These are phyloP conservation scores for Pardosa pseudoannulata DNA, from an alignment of 2,888 invertebrate genomes.

Conservation along the genomic window DNA sequence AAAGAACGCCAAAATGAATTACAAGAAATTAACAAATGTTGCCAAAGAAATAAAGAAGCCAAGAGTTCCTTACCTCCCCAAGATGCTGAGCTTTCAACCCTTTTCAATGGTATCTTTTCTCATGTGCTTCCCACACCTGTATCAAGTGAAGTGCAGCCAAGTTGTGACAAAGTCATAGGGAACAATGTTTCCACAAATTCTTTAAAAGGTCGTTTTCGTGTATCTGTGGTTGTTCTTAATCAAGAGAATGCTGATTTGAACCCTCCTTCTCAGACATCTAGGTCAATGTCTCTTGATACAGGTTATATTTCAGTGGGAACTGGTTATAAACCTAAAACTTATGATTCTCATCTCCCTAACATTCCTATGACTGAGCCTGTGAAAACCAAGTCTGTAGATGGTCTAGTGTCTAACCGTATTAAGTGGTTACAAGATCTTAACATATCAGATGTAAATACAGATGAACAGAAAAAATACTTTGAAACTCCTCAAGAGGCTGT, in stretches of 20 bases:
- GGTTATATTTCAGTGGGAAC: conserved; percentile 24
- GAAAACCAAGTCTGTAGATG: conserved; percentile 10
- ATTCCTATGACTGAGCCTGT: background rate
- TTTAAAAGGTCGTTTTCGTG: conserved; percentile 48
- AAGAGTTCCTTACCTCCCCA: conserved; percentile 59
- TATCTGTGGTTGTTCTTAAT: conserved; percentile 41
- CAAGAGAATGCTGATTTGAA: background rate
- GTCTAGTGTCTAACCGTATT: conserved; percentile 33
- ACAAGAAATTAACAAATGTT: conserved; percentile 78
- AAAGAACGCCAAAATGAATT: conserved; percentile 79
- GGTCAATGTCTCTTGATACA: conserved; percentile 41
- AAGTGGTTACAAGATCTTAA: conserved; percentile 51
- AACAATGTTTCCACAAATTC: background rate
- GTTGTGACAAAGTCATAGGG: background rate
- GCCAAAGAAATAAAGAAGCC: conserved; percentile 78
- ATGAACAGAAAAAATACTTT: conserved; percentile 1
- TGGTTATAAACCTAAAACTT: background rate
- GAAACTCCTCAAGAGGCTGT: background rate
- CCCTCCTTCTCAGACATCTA: background rate
- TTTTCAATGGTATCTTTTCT: conserved; percentile 67
- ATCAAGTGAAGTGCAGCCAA: background rate
- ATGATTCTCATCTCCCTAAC: background rate
- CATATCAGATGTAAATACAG: conserved; percentile 10
- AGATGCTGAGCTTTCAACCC: conserved; percentile 62
- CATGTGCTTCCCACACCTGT: conserved; percentile 58